These are phyloP conservation scores for Tridacna gigas DNA, from an alignment of 2,888 invertebrate species.

Conservation along the genomic window DNA sequence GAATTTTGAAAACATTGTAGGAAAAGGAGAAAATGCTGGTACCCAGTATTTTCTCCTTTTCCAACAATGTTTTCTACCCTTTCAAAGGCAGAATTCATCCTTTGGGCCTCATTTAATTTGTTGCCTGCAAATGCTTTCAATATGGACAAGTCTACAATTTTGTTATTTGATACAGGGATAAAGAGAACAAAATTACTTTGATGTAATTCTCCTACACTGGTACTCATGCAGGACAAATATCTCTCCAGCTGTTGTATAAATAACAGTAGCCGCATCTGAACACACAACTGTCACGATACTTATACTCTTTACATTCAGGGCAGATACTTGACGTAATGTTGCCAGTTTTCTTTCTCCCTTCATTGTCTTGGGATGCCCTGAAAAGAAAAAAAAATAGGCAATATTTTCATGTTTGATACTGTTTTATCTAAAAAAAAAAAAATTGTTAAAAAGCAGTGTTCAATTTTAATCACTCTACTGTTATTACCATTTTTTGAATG, in stretches of 20 bases:
- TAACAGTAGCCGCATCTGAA: slow-evolving; percentile 89
- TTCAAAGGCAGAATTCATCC: too few relatives aligned
- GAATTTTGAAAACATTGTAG: too few relatives aligned
- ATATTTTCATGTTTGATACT: too few relatives aligned
- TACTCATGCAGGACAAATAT: slow-evolving; percentile 90
- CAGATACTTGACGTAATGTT: slow-evolving; percentile 82
- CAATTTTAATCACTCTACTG: too few relatives aligned
- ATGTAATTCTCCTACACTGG: slow-evolving; percentile 89
- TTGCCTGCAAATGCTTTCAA: too few relatives aligned
- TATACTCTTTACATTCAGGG: slow-evolving; percentile 85
- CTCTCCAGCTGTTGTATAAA: slow-evolving; percentile 89
- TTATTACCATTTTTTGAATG: too few relatives aligned
- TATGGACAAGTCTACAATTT: background rate
- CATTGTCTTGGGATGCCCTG: slow-evolving; percentile 86
- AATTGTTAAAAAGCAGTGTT: too few relatives aligned
- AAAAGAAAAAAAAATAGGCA: background rate
- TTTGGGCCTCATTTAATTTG: too few relatives aligned
- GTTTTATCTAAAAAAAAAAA: too few relatives aligned
- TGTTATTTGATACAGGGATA: background rate
- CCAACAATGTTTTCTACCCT: too few relatives aligned
- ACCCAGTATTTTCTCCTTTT: too few relatives aligned
- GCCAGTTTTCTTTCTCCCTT: slow-evolving; percentile 84
- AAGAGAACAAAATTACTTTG: slow-evolving; percentile 85
- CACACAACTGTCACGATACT: slow-evolving; percentile 87
- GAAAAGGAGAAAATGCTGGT: too few relatives aligned